A percentile compares a stretch with the other conserved stretches of the same genome.
phyloP scores from a whole-genome alignment of 2,113 vertebrate genomes.

The Aepyceros melampus region DNA sequence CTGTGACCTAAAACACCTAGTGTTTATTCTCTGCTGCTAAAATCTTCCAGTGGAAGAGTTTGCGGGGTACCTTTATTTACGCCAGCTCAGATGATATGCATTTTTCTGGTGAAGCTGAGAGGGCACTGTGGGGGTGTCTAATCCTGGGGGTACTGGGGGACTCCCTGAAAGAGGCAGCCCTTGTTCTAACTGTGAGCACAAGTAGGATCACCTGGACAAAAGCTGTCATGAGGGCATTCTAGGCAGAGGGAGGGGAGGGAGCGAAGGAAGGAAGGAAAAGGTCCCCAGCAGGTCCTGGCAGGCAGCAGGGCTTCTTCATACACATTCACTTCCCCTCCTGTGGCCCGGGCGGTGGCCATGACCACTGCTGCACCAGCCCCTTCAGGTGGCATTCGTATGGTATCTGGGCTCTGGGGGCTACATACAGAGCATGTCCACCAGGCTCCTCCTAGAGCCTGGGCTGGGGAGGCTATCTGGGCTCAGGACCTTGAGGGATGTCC shows the following conservation, averaged over 20 bases:
- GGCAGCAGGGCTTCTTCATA: not conserved
- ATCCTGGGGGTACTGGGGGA: rapidly evolving
- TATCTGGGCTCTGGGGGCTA: not conserved
- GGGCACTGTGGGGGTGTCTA: no score
- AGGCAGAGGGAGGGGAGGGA: not conserved
- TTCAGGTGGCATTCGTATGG: not conserved
- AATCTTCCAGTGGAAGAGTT: not conserved
- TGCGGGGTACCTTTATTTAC: not conserved
- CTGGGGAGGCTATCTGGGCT: not conserved
- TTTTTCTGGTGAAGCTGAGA: not conserved
- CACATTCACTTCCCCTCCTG: not conserved
- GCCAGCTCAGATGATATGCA: not conserved
- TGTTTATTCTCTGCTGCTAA: not conserved
- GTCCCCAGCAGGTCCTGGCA: not conserved
- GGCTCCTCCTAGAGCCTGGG: not conserved
- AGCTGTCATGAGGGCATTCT: not conserved
- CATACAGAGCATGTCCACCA: not conserved
- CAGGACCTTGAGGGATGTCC: not conserved
- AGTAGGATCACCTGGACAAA: not conserved
- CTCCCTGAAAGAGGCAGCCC: not conserved
- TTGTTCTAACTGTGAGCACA: not conserved
- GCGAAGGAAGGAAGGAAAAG: not conserved
- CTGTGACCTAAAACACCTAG: not conserved
- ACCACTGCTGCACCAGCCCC: rapidly evolving
- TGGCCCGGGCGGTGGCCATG: not conserved